These are phyloP conservation scores for Macrotus californicus DNA, from an alignment of 2,113 vertebrate species.

Conservation along the genomic window DNA sequence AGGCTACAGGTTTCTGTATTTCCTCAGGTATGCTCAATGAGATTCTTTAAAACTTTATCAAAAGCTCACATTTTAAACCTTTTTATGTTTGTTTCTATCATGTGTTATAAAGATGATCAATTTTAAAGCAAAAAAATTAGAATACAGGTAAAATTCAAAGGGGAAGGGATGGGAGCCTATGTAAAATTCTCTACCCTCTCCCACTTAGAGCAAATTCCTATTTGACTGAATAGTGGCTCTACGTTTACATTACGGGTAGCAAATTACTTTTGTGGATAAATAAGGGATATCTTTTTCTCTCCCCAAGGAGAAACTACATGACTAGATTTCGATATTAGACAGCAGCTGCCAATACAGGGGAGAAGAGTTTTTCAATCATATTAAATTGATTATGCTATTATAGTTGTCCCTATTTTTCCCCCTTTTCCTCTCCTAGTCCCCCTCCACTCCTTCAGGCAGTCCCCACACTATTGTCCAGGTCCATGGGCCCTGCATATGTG, in stretches of 20 bases:
- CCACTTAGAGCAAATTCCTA: background rate
- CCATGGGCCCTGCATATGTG: too few relatives aligned
- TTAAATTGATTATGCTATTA: too few relatives aligned
- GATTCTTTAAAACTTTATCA: background rate
- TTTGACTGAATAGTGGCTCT: background rate
- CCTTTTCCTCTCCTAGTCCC: too few relatives aligned
- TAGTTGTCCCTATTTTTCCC: too few relatives aligned
- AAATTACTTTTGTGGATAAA: background rate
- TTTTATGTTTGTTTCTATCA: background rate
- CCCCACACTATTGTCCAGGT: too few relatives aligned
- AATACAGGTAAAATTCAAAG: constrained; percentile 18
- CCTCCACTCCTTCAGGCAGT: too few relatives aligned
- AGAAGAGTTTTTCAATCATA: background rate
- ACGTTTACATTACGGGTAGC: background rate
- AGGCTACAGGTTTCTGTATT: background rate
- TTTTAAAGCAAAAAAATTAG: constrained; percentile 35
- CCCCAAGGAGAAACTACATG: background rate
- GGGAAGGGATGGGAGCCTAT: background rate
- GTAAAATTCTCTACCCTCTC: background rate
- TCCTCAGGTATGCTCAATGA: background rate
- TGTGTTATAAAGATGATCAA: background rate
- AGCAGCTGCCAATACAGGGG: background rate
- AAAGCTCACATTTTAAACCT: constrained; percentile 11
- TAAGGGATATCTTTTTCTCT: background rate
- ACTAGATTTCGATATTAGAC: constrained; percentile 9